Base-by-base conservation (phyloP, 2,113 vertebrate species). In the Sphyrna mokarran region DNA sequence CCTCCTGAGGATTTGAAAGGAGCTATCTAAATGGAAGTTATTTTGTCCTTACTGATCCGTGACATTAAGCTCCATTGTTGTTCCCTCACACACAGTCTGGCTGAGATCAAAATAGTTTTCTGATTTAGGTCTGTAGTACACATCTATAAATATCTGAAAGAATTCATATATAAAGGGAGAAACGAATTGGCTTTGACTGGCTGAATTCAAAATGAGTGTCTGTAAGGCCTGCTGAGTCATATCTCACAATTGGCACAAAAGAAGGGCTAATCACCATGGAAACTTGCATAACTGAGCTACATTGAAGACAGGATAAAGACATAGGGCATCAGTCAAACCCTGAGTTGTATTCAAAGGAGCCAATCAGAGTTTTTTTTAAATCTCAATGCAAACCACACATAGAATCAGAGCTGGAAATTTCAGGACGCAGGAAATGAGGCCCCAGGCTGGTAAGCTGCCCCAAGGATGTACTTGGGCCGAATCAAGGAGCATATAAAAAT, bases 221-320 rank as follows among this genome's bases (percentile, higher is more conserved):
- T 66, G 89, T 29, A 68, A 66, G 63, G 89, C 1, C 89, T 93
- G n/a, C 89, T 93, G 89, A n/a, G 61, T 37, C 61, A 66, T 18
- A 29, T 58, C 89, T 93, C 61, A 66, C 22, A 26, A 14, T 91
- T 91, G 7, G 63, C 16, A 66, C 89, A 66, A 66, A 91, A 66
- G 89, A 66, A 37, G 16, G 61, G n/a, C 61, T 93, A 10, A 66
- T 93, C 89, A 68, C 89, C 89, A 66, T 93, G 89, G 89, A 93
- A 93, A 93, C 89, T 16, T 66, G 61, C n/a, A 93, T 37, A 93
- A 66, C 33, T 93, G 89, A 22, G 37, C 80, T 40, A 83, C 37
- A 43, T 18, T 18, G 5, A 43, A 43, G 80, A 40, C 80, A 40
- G 37, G 89, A n/a, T 63, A 91, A 63, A 26, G 54, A 4, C 14